Conservation (phyloP, 1,140 invertebrate genomes). For the Lordiphosa clarofinis region DNA sequence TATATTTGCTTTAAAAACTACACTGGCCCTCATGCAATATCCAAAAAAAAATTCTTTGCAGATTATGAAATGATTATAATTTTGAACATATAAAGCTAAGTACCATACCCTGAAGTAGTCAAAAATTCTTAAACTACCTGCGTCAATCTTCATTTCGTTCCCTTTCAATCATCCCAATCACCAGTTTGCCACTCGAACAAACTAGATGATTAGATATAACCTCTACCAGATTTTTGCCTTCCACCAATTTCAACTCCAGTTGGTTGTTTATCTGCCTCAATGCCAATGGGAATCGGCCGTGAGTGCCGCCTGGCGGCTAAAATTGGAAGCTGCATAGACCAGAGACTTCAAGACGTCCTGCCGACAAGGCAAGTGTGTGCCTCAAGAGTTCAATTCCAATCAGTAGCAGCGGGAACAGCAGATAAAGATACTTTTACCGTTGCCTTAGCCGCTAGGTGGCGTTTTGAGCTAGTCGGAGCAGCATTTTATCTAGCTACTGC, state of each 20-base stretch:
- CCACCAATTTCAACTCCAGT: constrained; percentile 14
- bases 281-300: constrained; percentile 12
- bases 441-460: constrained; percentile 28
- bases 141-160: too few relatives aligned
- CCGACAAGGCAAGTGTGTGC: constrained; percentile 10
- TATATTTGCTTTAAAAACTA: too few relatives aligned
- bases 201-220: constrained; percentile 8
- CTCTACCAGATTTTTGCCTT: constrained; percentile 25
- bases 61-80: too few relatives aligned
- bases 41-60: too few relatives aligned
- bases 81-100: too few relatives aligned
- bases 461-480: constrained; percentile 4
- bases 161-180: too few relatives aligned
- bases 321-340: constrained; percentile 31
- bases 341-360: constrained; percentile 21
- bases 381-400: constrained; percentile 37
- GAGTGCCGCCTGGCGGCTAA: constrained; percentile 43
- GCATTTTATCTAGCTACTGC: too few relatives aligned
- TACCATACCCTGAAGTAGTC: too few relatives aligned
- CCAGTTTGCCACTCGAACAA: too few relatives aligned
- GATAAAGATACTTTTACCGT: constrained; percentile 28
- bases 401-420: constrained; percentile 12
- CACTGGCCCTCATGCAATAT: too few relatives aligned
- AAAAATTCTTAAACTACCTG: too few relatives aligned
- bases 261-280: constrained; percentile 27